Conservation (phyloP, 1,140 invertebrate species). For the Apis laboriosa region DNA sequence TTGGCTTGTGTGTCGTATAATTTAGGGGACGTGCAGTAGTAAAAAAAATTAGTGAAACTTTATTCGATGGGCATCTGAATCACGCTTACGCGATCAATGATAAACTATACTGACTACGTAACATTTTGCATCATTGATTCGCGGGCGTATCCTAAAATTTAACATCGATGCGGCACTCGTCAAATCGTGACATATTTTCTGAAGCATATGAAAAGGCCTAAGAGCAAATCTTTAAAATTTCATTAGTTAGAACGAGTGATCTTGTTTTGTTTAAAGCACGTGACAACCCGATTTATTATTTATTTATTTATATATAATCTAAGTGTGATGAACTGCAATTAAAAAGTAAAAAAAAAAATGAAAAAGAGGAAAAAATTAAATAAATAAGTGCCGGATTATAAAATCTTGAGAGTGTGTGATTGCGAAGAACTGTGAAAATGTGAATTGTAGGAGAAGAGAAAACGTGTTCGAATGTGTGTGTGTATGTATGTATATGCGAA, state of each 20-base stretch:
- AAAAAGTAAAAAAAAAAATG: not conserved
- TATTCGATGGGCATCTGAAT: not conserved
- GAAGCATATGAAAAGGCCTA: constrained; percentile 40
- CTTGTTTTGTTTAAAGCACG: constrained; percentile 38
- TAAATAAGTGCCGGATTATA: constrained; percentile 22
- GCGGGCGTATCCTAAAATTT: not conserved
- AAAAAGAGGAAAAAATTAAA: not conserved
- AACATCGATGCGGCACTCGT: not conserved
- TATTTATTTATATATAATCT: constrained; percentile 65
- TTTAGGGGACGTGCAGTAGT: not conserved
- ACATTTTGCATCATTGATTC: constrained; percentile 22
- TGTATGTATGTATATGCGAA: not conserved
- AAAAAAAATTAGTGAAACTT: not conserved
- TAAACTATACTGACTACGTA: not conserved
- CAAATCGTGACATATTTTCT: constrained; percentile 21
- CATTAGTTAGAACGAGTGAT: constrained; percentile 41
- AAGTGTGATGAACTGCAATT: constrained; percentile 36
- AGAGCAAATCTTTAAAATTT: constrained; percentile 45
- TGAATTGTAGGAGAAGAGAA: not conserved
- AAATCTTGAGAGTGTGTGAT: constrained; percentile 17
- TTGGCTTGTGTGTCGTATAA: not conserved
- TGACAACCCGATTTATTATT: constrained; percentile 56
- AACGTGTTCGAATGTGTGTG: constrained; percentile 24
- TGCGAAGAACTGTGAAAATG: not conserved
- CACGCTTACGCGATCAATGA: not conserved